Evolutionary conservation across 2,797 vertebrate species (phyloP).

Genomic region (Pterois miles): DNA sequence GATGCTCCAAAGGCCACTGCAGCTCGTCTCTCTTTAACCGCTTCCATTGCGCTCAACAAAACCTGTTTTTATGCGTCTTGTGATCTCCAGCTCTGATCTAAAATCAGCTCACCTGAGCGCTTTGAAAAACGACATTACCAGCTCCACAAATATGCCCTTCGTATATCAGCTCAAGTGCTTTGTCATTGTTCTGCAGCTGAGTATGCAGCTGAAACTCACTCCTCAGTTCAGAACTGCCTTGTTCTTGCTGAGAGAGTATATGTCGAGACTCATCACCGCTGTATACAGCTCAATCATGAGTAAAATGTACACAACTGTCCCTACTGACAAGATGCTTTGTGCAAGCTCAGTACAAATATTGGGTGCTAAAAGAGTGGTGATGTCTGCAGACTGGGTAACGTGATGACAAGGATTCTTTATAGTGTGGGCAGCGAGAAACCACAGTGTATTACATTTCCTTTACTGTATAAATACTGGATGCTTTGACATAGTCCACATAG

Average conservation of each 20-base stretch:
- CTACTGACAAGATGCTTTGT: conserved; percentile 4
- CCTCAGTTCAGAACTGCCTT: background rate
- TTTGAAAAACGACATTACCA: conserved; percentile 32
- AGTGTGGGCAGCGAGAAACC: conserved; percentile 19
- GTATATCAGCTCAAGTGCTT: conserved; percentile 16
- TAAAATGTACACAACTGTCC: background rate
- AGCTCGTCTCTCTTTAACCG: background rate
- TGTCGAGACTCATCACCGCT: conserved; percentile 2
- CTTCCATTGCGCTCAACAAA: conserved; percentile 3
- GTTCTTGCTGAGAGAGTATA: conserved; percentile 3
- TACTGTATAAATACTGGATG: conserved; percentile 1
- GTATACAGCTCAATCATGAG: background rate
- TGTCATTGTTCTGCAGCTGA: conserved; percentile 37
- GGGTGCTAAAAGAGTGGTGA: conserved; percentile 6
- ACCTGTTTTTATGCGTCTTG: background rate
- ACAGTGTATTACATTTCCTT: conserved; percentile 32
- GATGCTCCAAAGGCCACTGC: background rate
- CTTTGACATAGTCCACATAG: background rate
- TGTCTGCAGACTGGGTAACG: conserved; percentile 9
- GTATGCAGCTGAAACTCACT: conserved; percentile 6
- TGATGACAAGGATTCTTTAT: conserved; percentile 24
- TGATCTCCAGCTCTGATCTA: conserved; percentile 32
- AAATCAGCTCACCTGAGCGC: conserved; percentile 36
- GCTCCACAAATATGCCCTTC: conserved; percentile 14
- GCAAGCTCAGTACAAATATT: background rate